Evolutionary conservation across 2,888 invertebrate species (phyloP).

Genomic region (Mesoligia furuncula): DNA sequence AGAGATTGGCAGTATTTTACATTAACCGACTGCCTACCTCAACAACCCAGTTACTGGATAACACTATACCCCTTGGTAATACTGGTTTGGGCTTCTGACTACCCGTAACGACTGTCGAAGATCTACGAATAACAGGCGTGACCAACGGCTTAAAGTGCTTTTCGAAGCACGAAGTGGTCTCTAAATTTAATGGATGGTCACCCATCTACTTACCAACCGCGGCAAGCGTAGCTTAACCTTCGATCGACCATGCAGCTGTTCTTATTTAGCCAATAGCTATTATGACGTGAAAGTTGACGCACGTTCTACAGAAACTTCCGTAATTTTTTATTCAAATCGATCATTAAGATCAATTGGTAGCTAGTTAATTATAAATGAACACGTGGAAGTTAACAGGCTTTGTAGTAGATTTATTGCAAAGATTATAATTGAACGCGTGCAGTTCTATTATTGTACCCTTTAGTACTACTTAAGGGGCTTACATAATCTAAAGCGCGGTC

Average conservation of each 20-base stretch:
- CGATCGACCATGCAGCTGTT: not conserved
- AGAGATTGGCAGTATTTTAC: no score
- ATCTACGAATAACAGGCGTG: no score
- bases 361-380: slow-evolving; percentile 48
- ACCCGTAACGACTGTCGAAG: no score
- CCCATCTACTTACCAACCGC: not conserved
- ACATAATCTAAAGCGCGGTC: no score
- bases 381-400: slow-evolving; percentile 36
- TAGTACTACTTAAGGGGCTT: not conserved
- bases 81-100: no score
- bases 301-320: slow-evolving; percentile 43
- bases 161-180: no score
- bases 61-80: no score
- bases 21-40: no score
- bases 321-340: slow-evolving; percentile 34
- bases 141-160: no score
- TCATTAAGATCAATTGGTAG: slow-evolving; percentile 39
- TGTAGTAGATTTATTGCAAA: slow-evolving; percentile 7
- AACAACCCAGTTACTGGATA: no score
- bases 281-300: slow-evolving; percentile 29
- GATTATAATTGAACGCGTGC: slow-evolving; percentile 1
- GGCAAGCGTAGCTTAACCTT: not conserved
- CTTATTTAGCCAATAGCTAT: not conserved
- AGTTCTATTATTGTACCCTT: slow-evolving; percentile 7
- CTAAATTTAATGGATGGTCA: not conserved